phyloP scores from a whole-genome alignment of 1,140 invertebrate genomes.

The Drosophila santomea region DNA sequence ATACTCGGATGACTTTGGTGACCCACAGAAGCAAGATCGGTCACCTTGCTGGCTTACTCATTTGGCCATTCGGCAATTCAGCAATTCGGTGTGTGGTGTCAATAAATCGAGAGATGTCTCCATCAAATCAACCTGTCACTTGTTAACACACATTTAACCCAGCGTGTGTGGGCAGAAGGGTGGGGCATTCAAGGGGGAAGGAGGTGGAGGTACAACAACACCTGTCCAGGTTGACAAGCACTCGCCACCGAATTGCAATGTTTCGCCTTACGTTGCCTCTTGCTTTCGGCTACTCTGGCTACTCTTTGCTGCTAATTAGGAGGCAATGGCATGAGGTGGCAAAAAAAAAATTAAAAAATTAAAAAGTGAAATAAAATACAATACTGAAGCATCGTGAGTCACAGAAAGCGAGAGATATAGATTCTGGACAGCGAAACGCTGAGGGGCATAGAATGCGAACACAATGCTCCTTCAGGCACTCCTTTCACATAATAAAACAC shows the following conservation, averaged over 20 bases:
- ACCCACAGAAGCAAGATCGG: constrained; percentile 40
- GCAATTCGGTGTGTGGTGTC: constrained; percentile 10
- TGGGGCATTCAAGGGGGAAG: neutral
- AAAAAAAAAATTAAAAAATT: neutral
- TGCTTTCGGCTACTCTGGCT: constrained; percentile 28
- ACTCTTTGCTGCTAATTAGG: constrained; percentile 45
- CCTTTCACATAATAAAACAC: constrained; percentile 16
- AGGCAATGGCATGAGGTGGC: constrained; percentile 41
- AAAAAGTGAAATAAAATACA: neutral
- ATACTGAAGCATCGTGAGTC: constrained; percentile 31
- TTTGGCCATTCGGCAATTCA: constrained; percentile 14
- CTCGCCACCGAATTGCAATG: constrained; percentile 47
- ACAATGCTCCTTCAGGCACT: constrained; percentile 7
- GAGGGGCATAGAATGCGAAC: neutral
- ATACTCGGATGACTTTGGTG: constrained; percentile 9
- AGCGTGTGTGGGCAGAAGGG: neutral
- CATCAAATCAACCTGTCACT: constrained; percentile 66
- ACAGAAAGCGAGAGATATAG: constrained; percentile 10
- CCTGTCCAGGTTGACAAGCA: constrained; percentile 54
- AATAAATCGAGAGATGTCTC: constrained; percentile 66
- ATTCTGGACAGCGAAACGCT: neutral
- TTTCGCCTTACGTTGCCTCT: constrained; percentile 18
- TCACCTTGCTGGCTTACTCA: constrained; percentile 52
- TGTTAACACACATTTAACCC: constrained; percentile 69
- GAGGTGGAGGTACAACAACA: constrained; percentile 26